Percentiles rank a stretch among this genome's conserved stretches.
Conservation (phyloP, 1,140 invertebrate genomes). For the Himalopsyche phryganea region DNA sequence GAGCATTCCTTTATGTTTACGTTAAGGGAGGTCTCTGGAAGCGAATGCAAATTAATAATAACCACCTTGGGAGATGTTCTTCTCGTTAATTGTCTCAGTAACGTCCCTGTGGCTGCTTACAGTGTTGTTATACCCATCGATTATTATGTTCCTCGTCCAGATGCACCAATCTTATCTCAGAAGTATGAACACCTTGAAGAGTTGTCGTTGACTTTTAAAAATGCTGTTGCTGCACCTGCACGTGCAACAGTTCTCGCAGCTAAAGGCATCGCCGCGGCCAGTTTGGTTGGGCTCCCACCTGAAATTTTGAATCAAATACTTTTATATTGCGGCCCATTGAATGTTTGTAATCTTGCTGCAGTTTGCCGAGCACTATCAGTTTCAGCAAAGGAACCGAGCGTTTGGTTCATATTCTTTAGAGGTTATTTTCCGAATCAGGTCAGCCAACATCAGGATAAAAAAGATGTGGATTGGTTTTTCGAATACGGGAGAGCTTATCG, state of each 20-base stretch:
- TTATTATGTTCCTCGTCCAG: not conserved
- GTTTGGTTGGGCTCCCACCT: conserved; percentile 19
- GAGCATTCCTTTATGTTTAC: not conserved
- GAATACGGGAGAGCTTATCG: not conserved
- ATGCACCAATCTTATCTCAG: not conserved
- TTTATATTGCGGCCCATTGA: not conserved
- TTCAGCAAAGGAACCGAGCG: not conserved
- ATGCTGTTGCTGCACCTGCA: conserved; percentile 7
- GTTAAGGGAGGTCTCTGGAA: not conserved
- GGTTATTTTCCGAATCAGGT: not conserved
- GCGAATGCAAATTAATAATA: not conserved
- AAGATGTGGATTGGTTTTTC: not conserved
- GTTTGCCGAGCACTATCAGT: not conserved
- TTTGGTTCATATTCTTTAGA: conserved; percentile 4
- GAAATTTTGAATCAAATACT: conserved; percentile 14
- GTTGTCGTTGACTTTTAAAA: conserved; percentile 1
- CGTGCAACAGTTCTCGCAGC: conserved; percentile 6
- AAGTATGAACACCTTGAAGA: not conserved
- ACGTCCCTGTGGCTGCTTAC: conserved; percentile 3
- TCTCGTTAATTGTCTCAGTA: conserved; percentile 2
- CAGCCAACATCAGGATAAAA: no score
- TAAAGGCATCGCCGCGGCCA: conserved; percentile 13
- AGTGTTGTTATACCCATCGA: conserved; percentile 1
- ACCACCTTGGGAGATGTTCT: not conserved
- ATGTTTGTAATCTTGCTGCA: not conserved